Percentiles rank a stretch among this genome's conserved stretches.
Evolutionary conservation across 2,113 vertebrate genomes (phyloP).

Genomic region (Mormoops blainvillei): DNA sequence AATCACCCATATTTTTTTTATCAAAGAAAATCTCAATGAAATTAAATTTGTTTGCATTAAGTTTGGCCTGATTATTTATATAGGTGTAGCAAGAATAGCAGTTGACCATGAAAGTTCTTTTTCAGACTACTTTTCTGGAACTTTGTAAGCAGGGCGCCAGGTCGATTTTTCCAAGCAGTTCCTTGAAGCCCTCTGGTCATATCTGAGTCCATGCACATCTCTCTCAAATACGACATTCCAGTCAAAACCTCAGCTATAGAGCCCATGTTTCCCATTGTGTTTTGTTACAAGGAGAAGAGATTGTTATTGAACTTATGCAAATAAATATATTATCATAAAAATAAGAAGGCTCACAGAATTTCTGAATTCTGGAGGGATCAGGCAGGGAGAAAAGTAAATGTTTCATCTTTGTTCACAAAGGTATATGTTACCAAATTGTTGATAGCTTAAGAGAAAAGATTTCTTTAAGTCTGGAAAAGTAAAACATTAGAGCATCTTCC

Average conservation of each 20-base stretch:
- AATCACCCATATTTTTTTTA: neutral
- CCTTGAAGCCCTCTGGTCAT: neutral
- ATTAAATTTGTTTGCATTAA: neutral
- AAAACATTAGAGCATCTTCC: neutral
- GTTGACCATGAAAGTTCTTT: neutral
- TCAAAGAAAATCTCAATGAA: neutral
- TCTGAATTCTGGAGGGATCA: neutral
- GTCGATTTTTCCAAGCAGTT: neutral
- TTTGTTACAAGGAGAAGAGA: neutral
- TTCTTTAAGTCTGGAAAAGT: neutral
- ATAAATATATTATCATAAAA: neutral
- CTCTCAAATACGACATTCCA: neutral
- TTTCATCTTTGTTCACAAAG: neutral
- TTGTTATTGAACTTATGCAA: neutral
- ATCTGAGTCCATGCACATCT: neutral
- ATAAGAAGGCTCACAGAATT: neutral
- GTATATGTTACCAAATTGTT: neutral
- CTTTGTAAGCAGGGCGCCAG: neutral
- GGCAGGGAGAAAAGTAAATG: neutral
- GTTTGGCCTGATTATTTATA: neutral
- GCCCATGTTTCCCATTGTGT: neutral
- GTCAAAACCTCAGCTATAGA: neutral
- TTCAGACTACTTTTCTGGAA: neutral
- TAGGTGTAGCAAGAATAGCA: neutral
- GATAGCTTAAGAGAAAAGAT: neutral